Evolutionary conservation across 2,888 invertebrate genomes (phyloP).

Genomic region (Hyles lineata): DNA sequence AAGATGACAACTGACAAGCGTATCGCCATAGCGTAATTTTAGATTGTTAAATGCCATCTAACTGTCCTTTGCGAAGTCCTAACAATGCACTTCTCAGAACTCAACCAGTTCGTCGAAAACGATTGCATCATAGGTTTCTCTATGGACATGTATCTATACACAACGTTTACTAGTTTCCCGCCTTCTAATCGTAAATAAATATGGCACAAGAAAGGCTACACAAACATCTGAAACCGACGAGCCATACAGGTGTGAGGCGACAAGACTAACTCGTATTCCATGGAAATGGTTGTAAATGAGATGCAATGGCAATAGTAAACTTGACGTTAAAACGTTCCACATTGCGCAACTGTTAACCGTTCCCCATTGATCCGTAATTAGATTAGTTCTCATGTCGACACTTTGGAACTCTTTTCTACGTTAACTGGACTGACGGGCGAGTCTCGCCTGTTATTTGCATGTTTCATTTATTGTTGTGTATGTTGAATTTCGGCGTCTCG

Average conservation of each 20-base stretch:
- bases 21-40: too few species aligned
- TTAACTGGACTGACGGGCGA: constrained; percentile 1
- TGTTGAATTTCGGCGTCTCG: background rate
- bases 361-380: constrained; percentile 56
- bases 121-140: constrained; percentile 5
- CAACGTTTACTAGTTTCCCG: background rate
- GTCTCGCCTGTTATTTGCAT: constrained; percentile 11
- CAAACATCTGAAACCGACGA: background rate
- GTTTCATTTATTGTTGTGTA: constrained; percentile 31
- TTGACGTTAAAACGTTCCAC: constrained; percentile 49
- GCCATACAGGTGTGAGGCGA: background rate
- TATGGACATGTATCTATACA: too few species aligned
- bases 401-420: constrained; percentile 37
- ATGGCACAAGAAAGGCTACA: background rate
- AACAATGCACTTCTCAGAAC: constrained; percentile 8
- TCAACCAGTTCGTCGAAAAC: background rate
- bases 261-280: background rate
- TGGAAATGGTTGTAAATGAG: constrained; percentile 31
- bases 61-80: background rate
- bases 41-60: too few species aligned
- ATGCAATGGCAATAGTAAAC: constrained; percentile 33
- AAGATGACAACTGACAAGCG: too few species aligned
- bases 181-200: constrained; percentile 2
- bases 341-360: constrained; percentile 43
- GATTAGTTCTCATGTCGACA: constrained; percentile 60